Base-by-base conservation (phyloP, 2,888 invertebrate genomes). In the Villa cingulata region DNA sequence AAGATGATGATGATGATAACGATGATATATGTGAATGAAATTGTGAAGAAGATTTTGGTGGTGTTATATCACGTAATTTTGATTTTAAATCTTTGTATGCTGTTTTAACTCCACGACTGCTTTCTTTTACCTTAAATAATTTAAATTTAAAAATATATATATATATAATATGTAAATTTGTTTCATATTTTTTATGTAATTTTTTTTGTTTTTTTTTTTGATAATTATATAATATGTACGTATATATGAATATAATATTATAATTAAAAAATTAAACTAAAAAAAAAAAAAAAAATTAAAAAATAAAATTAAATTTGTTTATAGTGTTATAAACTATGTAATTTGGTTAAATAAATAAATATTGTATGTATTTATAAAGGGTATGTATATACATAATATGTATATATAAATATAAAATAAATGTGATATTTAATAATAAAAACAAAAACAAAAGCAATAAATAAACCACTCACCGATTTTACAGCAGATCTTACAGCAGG, bases 401-500 rank as follows among this genome's bases (percentile, higher is more conserved):
- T 14, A 23, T 7, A 23, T n/a, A 37, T 37, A 23, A 41, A 27
- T 14, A 29, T 45, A 16, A 29, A 32, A 10, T 34, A 40, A n/a
- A 7, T 19, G 16, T 12, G 18, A 19, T 36, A 23, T 16, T 17
- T n/a, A 19, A 34, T 23, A 45, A 40, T 19, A 39, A 34, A 19
- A 32, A 45, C 27, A 40, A 43, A 4, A 18, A 16, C 16, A 49
- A 53, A 23, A 17, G n/a, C 27, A 41, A 41, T 48, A 55, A 57
- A 52, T n/a, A 50, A 50, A 58, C 63, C 66, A 83, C 86, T 87
- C 80, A 91, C 91, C 75, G 87, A 83, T 78, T 89, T 88, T 51
- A 91, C 89, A 62, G 91, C 91, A 69, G 85, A 86, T 74, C 87
- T 89, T 71, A 92, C 81, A 62, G 90, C 90, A 62, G 91, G 91